Evolutionary conservation across 2,113 vertebrate species (phyloP), one percentile per base, ranked within the genome.

Genomic region (Puma concolor): DNA sequence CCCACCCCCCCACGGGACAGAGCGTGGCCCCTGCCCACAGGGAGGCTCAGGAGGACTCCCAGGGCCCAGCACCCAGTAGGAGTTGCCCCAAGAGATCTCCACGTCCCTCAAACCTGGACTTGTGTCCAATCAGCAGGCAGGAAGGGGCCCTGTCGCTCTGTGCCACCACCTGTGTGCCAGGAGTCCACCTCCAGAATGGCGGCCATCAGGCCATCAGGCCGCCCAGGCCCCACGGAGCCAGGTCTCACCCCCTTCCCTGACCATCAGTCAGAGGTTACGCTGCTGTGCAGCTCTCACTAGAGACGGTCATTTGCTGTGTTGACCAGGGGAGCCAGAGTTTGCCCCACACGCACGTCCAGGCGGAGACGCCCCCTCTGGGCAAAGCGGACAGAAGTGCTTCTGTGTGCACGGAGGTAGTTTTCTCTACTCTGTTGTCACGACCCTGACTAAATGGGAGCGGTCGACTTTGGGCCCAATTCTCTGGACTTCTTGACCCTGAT

Each of bases 371-470:
- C 33, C 15, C 41, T 29, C 52, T 3, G 25, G 50, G 50, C 12
- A 11, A 36, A 60, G 77, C 50, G 3, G 31, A 17, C 23, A 16
- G 9, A 1, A 1, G 41, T 2, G 14, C 87, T 38, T 52, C 16
- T 7, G 17, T 11, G 17, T 19, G 5, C 19, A 1, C 0, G 0
- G 3, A 0, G 13, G 31, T 0, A 0, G 4, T 25, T 25, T 21
- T 29, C 72, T 48, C 31, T 17, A 3, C 25, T 7, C 31, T 8
- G 4, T 50, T 5, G 31, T 52, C 12, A 0, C 4, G 29, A 48
- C 33, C 7, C 38, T 31, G 25, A 31, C 52, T 13, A 36, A 8
- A 14, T 9, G 38, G 15, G 0, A 14, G 63, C 6, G 54, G 77
- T 15, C 36, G 63, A n/a, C 57, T 89, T 27, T 38, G 31, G 44